A percentile compares a stretch with the other conserved stretches of the same genome.
Conservation (phyloP, 2,888 invertebrate genomes). For the Acleris emargana region DNA sequence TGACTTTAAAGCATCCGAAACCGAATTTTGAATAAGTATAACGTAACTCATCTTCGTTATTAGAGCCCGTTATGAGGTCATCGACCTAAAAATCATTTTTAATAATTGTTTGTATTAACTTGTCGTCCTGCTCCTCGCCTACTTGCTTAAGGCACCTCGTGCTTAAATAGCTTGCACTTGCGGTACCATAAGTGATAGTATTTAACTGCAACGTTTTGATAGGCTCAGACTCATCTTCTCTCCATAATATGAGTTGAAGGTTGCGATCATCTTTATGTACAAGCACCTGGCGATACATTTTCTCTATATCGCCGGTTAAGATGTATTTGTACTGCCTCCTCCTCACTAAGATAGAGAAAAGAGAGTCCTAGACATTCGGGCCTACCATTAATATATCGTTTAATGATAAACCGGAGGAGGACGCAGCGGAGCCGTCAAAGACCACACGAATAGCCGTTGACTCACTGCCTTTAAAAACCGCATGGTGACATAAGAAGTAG, state of each 20-base stretch:
- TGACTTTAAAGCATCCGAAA: slow-evolving; percentile 17
- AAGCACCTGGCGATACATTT: slow-evolving; percentile 17
- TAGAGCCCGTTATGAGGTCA: slow-evolving; percentile 37
- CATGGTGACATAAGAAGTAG: slow-evolving; percentile 1
- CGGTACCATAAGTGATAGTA: slow-evolving; percentile 41
- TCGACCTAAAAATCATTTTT: slow-evolving; percentile 40
- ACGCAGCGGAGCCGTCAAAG: background rate
- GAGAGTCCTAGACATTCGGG: background rate
- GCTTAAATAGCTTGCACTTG: slow-evolving; percentile 37
- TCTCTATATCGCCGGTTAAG: slow-evolving; percentile 7
- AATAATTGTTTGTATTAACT: slow-evolving; percentile 30
- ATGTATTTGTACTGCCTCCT: background rate
- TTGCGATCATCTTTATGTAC: slow-evolving; percentile 1
- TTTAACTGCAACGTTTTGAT: slow-evolving; percentile 33
- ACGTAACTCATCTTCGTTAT: slow-evolving; percentile 27
- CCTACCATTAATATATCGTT: slow-evolving; percentile 1
- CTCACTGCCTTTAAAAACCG: background rate
- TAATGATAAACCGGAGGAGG: background rate
- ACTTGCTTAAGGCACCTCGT: slow-evolving; percentile 40
- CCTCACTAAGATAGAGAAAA: slow-evolving; percentile 1
- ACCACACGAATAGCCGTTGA: background rate
- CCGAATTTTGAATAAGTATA: slow-evolving; percentile 33
- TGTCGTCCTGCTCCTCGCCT: slow-evolving; percentile 35
- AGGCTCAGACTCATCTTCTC: slow-evolving; percentile 31
- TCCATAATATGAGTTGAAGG: slow-evolving; percentile 13